phyloP scores from a whole-genome alignment of 1,140 invertebrate genomes.

The Drosophila biarmipes region DNA sequence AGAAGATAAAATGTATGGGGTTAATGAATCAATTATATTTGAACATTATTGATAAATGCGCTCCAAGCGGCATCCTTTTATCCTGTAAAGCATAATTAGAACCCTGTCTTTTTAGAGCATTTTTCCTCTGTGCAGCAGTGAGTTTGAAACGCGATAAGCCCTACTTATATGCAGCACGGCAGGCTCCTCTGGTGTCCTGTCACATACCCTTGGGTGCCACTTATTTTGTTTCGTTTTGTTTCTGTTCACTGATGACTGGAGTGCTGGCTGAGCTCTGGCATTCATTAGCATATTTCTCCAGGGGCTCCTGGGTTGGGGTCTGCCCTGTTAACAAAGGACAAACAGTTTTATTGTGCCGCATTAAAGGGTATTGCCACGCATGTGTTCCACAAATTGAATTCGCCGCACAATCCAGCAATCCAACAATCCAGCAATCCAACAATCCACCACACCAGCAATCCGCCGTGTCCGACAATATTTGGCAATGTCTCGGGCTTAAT shows the following conservation, averaged over 20 bases:
- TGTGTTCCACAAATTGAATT: conserved; percentile 65
- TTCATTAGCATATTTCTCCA: conserved; percentile 81
- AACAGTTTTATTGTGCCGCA: conserved; percentile 75
- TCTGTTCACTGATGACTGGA: conserved; percentile 49
- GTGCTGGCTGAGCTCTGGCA: conserved; percentile 54
- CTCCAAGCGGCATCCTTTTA: too few relatives aligned
- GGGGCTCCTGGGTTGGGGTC: conserved; percentile 24
- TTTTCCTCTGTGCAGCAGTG: background rate
- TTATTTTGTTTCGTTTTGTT: conserved; percentile 75
- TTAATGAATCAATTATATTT: too few relatives aligned
- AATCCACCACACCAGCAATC: conserved; percentile 15
- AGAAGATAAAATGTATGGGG: too few relatives aligned
- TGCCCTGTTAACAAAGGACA: conserved; percentile 19
- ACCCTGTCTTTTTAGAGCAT: background rate
- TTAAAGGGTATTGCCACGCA: conserved; percentile 64
- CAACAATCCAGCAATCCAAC: background rate
- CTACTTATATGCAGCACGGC: conserved; percentile 20
- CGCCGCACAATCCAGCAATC: conserved; percentile 22
- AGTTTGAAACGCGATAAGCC: conserved; percentile 28
- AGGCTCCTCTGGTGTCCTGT: conserved; percentile 38
- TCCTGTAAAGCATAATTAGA: too few relatives aligned
- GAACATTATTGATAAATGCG: too few relatives aligned
- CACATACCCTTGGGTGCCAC: conserved; percentile 66
- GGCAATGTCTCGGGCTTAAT: conserved; percentile 5
- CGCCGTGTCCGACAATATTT: conserved; percentile 19